Evolutionary conservation across 2,113 vertebrate genomes (phyloP).

Genomic region (Leptobrachium ailaonicum): DNA sequence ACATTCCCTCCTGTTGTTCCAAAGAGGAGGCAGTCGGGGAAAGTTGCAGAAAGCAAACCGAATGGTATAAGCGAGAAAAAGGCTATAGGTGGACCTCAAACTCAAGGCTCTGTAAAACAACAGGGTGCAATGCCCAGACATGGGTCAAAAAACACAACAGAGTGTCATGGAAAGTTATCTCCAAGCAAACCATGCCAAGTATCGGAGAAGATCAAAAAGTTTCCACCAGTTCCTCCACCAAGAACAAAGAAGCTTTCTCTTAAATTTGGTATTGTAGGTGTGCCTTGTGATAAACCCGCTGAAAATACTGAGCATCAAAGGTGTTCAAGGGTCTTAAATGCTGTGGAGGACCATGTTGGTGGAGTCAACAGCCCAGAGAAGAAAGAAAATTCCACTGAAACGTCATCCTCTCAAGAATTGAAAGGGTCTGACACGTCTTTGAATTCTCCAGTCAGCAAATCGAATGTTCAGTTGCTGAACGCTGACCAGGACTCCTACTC

Average conservation of each 20-base stretch:
- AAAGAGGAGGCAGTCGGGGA: slow-evolving; percentile 50
- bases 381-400: not conserved
- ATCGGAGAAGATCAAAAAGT: slow-evolving; percentile 46
- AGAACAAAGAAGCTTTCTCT: slow-evolving; percentile 68
- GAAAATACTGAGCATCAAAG: slow-evolving; percentile 3
- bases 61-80: not conserved
- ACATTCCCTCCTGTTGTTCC: slow-evolving; percentile 56
- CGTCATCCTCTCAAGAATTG: slow-evolving; percentile 49
- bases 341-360: not conserved
- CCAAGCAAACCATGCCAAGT: slow-evolving; percentile 29
- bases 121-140: not conserved
- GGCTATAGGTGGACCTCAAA: slow-evolving; percentile 42
- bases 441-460: slow-evolving; percentile 67
- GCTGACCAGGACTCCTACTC: slow-evolving; percentile 85
- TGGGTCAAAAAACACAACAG: slow-evolving; percentile 30
- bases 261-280: slow-evolving; percentile 24
- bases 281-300: slow-evolving; percentile 1
- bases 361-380: not conserved
- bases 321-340: accelerated
- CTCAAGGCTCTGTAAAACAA: not conserved
- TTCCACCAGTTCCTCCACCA: slow-evolving; percentile 74
- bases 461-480: slow-evolving; percentile 22
- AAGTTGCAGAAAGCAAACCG: slow-evolving; percentile 9
- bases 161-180: not conserved
- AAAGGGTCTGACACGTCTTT: slow-evolving; percentile 72